These are phyloP conservation scores for Lota lota DNA, from an alignment of 2,113 vertebrate genomes.

Conservation along the genomic window DNA sequence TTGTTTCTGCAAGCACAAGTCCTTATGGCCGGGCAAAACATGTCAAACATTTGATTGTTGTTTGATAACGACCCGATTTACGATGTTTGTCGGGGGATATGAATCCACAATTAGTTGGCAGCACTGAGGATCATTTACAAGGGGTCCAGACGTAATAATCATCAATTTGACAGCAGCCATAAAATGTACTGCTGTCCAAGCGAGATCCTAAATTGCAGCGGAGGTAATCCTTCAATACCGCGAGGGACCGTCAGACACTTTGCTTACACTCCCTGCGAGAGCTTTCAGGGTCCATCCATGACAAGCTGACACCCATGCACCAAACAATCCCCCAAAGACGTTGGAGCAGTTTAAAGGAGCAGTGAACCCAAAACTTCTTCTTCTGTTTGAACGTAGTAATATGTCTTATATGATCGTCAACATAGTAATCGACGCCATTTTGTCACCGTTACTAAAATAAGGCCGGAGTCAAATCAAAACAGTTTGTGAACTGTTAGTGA, in stretches of 20 bases:
- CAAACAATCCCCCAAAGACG: too few species aligned
- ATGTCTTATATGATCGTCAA: too few species aligned
- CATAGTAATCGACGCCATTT: too few species aligned
- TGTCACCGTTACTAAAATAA: too few species aligned
- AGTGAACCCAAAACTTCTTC: too few species aligned
- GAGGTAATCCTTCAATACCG: too few species aligned
- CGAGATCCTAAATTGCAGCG: background rate
- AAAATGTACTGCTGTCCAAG: conserved; percentile 43
- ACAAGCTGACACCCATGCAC: background rate
- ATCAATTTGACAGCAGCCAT: conserved; percentile 55
- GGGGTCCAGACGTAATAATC: conserved; percentile 55
- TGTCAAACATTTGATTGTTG: conserved; percentile 28
- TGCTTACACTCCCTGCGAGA: background rate
- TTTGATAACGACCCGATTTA: conserved; percentile 36
- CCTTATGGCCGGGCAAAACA: background rate
- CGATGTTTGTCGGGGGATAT: conserved; percentile 39
- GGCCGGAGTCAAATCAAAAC: too few species aligned
- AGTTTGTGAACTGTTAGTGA: too few species aligned
- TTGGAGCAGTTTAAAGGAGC: too few species aligned
- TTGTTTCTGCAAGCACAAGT: background rate
- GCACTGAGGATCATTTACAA: conserved; percentile 49
- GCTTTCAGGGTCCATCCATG: background rate
- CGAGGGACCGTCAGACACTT: background rate
- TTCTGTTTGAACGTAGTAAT: too few species aligned
- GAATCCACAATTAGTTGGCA: conserved; percentile 26